Evolutionary conservation across 2,797 vertebrate genomes (phyloP).

Genomic region (Emys orbicularis): DNA sequence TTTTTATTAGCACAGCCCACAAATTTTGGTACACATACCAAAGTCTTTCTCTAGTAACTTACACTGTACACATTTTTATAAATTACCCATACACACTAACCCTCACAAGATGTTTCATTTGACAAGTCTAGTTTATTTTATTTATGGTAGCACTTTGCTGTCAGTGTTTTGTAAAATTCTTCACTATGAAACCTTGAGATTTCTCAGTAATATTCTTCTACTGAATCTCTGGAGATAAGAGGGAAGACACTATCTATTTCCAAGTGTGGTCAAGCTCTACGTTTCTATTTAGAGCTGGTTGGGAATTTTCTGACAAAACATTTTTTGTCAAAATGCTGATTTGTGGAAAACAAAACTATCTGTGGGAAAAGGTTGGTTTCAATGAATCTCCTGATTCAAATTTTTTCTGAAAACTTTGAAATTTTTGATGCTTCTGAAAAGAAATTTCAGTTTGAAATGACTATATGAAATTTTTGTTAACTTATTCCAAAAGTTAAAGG

Average conservation of each 20-base stretch:
- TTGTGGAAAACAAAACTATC: neutral
- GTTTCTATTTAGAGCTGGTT: neutral
- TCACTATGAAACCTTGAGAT: neutral
- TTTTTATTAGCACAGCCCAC: neutral
- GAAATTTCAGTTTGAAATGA: too few species aligned
- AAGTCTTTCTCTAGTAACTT: neutral
- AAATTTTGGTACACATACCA: neutral
- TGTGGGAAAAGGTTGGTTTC: neutral
- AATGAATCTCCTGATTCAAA: neutral
- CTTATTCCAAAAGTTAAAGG: neutral
- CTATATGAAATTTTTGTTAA: too few species aligned
- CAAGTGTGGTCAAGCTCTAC: neutral
- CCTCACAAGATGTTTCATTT: neutral
- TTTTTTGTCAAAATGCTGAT: neutral
- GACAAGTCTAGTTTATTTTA: neutral
- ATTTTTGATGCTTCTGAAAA: neutral
- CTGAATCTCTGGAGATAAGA: neutral
- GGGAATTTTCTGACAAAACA: neutral
- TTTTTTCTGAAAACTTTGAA: neutral
- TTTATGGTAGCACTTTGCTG: neutral
- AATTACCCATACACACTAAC: neutral
- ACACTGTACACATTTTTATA: neutral
- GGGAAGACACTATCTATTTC: neutral
- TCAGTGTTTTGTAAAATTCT: neutral
- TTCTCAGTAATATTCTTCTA: neutral